Evolutionary conservation across 2,113 vertebrate genomes (phyloP).

Genomic region (Tragelaphus buxtoni): DNA sequence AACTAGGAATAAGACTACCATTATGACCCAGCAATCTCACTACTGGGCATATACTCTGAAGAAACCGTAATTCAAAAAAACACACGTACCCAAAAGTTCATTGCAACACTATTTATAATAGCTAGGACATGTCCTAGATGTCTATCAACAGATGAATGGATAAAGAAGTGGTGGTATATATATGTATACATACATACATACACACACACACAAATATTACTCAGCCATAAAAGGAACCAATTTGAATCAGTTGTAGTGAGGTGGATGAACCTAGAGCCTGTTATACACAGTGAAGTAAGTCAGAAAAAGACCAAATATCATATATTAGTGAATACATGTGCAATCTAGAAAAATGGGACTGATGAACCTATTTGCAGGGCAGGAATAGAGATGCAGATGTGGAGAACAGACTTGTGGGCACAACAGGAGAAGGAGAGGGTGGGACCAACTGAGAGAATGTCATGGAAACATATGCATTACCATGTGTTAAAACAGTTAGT

Average conservation of each 20-base stretch:
- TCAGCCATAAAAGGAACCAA: not conserved
- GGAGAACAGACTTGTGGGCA: not conserved
- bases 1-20: not conserved
- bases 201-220: not conserved
- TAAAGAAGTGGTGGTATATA: not conserved
- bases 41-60: not conserved
- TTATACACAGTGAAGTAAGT: not conserved
- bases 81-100: not conserved
- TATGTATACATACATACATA: rapidly evolving
- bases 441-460: not conserved
- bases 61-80: not conserved
- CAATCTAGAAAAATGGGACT: not conserved
- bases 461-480: not conserved
- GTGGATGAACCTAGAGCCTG: not conserved
- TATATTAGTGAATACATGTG: not conserved
- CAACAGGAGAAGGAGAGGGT: not conserved
- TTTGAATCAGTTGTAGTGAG: not conserved
- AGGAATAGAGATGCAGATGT: not conserved
- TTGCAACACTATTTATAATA: not conserved
- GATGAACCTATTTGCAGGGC: not conserved
- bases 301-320: not conserved
- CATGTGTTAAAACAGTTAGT: not conserved
- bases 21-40: not conserved
- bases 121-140: not conserved
- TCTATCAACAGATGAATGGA: not conserved